phyloP scores from a whole-genome alignment of 37 sponge, comb jelly and placozoan genomes.

The Ephydatia muelleri region DNA sequence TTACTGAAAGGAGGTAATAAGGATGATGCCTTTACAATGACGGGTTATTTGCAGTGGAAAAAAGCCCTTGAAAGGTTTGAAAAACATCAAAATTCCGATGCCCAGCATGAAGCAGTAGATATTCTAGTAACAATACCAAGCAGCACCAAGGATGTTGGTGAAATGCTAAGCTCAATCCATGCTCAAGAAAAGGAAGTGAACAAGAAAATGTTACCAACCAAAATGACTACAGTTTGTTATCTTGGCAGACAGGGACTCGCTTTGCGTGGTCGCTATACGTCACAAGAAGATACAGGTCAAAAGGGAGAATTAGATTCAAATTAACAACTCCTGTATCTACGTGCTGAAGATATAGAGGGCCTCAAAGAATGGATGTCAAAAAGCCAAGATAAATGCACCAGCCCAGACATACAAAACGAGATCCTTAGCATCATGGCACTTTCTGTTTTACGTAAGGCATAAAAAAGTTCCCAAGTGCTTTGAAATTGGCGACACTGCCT shows the following conservation, averaged over 20 bases:
- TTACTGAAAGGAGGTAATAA: slow-evolving; percentile 4
- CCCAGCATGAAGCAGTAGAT: too few relatives aligned
- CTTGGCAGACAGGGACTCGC: slow-evolving; percentile 45
- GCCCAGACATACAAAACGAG: slow-evolving; percentile 49
- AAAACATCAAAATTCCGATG: slow-evolving; percentile 33
- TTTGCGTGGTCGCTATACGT: slow-evolving; percentile 33
- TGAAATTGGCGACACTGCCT: slow-evolving; percentile 28
- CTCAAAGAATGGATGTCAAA: slow-evolving; percentile 36
- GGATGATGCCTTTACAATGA: slow-evolving; percentile 18
- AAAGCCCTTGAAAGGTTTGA: slow-evolving; percentile 40
- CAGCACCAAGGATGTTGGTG: slow-evolving; percentile 36
- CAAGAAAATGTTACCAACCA: slow-evolving; percentile 27
- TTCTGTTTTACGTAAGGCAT: slow-evolving; percentile 15
- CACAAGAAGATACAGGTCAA: neutral
- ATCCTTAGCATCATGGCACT: slow-evolving; percentile 33
- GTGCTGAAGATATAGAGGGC: slow-evolving; percentile 31
- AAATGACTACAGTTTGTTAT: slow-evolving; percentile 22
- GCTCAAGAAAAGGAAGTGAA: slow-evolving; percentile 27
- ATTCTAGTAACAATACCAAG: slow-evolving; percentile 30
- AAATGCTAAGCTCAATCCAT: slow-evolving; percentile 23
- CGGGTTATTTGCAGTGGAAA: slow-evolving; percentile 48
- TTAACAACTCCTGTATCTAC: slow-evolving; percentile 41
- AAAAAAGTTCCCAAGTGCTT: slow-evolving; percentile 27
- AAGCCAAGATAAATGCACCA: slow-evolving; percentile 12
- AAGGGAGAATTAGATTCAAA: slow-evolving; percentile 32